Evolutionary conservation across 2,888 invertebrate genomes (phyloP).

Genomic region (Chelonus formosanus): DNA sequence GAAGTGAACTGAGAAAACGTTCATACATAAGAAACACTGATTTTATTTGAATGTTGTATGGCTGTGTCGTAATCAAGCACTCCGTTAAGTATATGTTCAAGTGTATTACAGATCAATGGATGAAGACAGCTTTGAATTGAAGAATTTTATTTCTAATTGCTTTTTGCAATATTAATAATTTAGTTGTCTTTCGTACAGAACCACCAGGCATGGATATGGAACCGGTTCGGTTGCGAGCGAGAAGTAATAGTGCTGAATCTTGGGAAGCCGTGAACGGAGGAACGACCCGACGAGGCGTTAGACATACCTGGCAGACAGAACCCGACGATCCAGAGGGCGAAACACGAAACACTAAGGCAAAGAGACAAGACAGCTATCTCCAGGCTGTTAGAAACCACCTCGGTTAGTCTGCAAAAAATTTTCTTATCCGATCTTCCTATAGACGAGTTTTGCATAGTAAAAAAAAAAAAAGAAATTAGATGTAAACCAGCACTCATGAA

Average conservation of each 20-base stretch:
- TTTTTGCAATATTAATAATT: conserved; percentile 10
- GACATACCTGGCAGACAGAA: conserved; percentile 56
- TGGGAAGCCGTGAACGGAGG: conserved; percentile 62
- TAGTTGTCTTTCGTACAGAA: conserved; percentile 43
- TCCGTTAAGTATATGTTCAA: background rate
- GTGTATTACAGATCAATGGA: background rate
- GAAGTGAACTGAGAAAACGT: conserved; percentile 12
- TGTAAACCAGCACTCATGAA: conserved; percentile 6
- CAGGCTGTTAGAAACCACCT: conserved; percentile 63
- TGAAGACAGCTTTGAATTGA: background rate
- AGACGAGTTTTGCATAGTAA: conserved; percentile 26
- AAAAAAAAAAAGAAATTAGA: conserved; percentile 10
- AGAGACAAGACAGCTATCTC: conserved; percentile 66
- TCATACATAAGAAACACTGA: background rate
- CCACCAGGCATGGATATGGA: conserved; percentile 56
- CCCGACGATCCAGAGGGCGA: conserved; percentile 50
- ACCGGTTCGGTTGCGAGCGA: conserved; percentile 64
- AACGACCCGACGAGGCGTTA: conserved; percentile 46
- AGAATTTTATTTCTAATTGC: background rate
- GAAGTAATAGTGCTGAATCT: conserved; percentile 70
- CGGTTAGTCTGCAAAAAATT: conserved; percentile 45
- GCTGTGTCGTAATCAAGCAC: background rate
- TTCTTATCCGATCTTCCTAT: conserved; percentile 27
- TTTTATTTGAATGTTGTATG: conserved; percentile 2
- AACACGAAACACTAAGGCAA: conserved; percentile 59